Evolutionary conservation across 2,113 vertebrate species (phyloP), one percentile per base, ranked within the genome.

Genomic region (Tachuris rubrigastra): DNA sequence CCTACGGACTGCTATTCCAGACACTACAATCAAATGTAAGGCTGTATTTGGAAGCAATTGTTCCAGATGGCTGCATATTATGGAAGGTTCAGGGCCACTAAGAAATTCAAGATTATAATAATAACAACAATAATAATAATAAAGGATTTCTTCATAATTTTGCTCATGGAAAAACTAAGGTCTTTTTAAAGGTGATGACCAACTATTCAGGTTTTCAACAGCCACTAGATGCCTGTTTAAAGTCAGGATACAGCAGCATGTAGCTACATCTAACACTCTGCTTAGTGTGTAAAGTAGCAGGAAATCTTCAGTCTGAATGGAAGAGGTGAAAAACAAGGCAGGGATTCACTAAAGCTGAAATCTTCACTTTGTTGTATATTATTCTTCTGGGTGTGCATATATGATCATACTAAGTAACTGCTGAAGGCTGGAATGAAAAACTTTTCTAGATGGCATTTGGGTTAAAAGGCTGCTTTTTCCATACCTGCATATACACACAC

Each of bases 1-100:
- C 93, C 95, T 94, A 95, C 76, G 76, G 91, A 77, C 87, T 95
- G 87, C 76, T 93, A 88, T 83, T 55, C 52, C 92, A 93, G 97
- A 98, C 92, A 93, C 93, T 97, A 87, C 90, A 88, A 92, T 96
- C 97, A 97, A 90, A 88, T 44, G 9, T 41, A 9, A 96, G 94
- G 81, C 80, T 90, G 23, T 71, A 83, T 97, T 96, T 93, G 78
- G 59, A 94, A 95, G 92, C 90, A 95, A 95, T 94, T 94, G 50
- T 60, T 91, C 69, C 53, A 52, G 14, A 95, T 55, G 90, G 95
- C 50, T 79, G 85, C 68, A 69, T 95, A 90, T 91, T 95, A 96
- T 30, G 68, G 90, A 92, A 95, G 63, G 76, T 95, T 90, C 77
- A 15, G 63, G 39, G 84, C 53, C 55, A 37, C 89, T 31, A 71